A percentile compares a stretch with the other conserved stretches of the same genome.
Evolutionary conservation across 2,797 vertebrate species (phyloP).

Genomic region (Spinibarbus caldwelli): DNA sequence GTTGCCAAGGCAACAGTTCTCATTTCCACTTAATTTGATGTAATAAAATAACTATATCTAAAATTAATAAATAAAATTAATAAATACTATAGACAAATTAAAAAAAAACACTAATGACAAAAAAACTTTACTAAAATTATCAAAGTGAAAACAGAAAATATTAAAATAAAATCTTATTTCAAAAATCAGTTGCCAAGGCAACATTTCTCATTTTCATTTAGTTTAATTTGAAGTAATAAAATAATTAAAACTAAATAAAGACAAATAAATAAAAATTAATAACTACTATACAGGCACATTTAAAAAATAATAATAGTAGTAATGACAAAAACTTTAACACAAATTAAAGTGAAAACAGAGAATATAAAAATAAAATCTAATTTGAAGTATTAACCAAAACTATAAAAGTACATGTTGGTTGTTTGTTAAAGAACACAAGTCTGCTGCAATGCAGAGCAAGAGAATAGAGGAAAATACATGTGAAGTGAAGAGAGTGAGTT

Average conservation of each 20-base stretch:
- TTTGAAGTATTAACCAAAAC: background rate
- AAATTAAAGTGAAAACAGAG: background rate
- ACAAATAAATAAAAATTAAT: background rate
- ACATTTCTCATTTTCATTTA: background rate
- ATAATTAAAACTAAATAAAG: background rate
- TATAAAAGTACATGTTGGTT: background rate
- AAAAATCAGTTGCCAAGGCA: background rate
- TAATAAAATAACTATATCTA: background rate
- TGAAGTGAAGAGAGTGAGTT: background rate
- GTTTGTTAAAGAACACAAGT: background rate
- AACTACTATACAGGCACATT: too few relatives aligned
- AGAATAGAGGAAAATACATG: background rate
- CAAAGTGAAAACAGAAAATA: background rate
- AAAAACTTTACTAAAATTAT: too few relatives aligned
- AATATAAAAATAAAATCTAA: background rate
- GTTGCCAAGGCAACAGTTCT: background rate
- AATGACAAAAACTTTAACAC: too few relatives aligned
- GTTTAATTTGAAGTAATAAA: background rate
- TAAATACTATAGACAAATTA: background rate
- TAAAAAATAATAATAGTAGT: too few relatives aligned
- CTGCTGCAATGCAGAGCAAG: background rate
- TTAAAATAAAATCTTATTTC: background rate
- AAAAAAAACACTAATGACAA: too few relatives aligned
- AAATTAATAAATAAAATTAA: background rate
- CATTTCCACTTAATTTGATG: background rate